Evolutionary conservation across 2,797 vertebrate genomes (phyloP).

Genomic region (Sebastes glaucus): DNA sequence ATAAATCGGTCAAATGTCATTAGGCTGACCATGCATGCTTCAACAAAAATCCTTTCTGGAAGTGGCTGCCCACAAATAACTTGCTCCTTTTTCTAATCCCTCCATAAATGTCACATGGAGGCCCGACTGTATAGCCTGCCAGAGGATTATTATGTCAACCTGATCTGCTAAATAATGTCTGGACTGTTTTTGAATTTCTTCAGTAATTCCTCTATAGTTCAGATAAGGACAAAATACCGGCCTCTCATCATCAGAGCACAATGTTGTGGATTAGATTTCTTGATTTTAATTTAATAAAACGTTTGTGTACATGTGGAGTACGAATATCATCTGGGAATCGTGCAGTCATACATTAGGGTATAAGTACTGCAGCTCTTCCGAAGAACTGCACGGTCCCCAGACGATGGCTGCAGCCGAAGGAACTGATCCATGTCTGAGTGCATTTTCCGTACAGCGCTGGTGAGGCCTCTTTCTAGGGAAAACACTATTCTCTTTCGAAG

Average conservation of each 20-base stretch:
- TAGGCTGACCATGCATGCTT: background rate
- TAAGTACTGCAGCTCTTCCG: constrained; percentile 54
- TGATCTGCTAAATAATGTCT: constrained; percentile 24
- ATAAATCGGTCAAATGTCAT: background rate
- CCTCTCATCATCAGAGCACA: background rate
- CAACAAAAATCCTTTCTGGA: constrained; percentile 9
- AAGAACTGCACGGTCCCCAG: constrained; percentile 42
- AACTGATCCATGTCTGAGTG: constrained; percentile 69
- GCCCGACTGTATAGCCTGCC: constrained; percentile 3
- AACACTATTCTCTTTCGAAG: constrained; percentile 31
- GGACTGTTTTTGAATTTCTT: constrained; percentile 2
- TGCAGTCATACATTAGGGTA: constrained; percentile 49
- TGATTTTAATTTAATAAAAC: background rate
- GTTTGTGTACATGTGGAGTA: background rate
- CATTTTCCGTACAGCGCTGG: constrained; percentile 63
- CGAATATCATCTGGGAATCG: constrained; percentile 30
- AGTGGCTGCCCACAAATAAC: constrained; percentile 16
- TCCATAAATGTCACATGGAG: constrained; percentile 26
- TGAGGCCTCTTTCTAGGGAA: constrained; percentile 65
- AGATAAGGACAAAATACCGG: background rate
- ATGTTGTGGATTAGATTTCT: background rate
- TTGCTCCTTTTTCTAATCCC: constrained; percentile 34
- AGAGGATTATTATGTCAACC: constrained; percentile 25
- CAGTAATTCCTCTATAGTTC: background rate
- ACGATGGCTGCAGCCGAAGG: constrained; percentile 50